These are phyloP conservation scores for Tanaodytes sp. DNA, from an alignment of 2,888 invertebrate species.

Conservation along the genomic window DNA sequence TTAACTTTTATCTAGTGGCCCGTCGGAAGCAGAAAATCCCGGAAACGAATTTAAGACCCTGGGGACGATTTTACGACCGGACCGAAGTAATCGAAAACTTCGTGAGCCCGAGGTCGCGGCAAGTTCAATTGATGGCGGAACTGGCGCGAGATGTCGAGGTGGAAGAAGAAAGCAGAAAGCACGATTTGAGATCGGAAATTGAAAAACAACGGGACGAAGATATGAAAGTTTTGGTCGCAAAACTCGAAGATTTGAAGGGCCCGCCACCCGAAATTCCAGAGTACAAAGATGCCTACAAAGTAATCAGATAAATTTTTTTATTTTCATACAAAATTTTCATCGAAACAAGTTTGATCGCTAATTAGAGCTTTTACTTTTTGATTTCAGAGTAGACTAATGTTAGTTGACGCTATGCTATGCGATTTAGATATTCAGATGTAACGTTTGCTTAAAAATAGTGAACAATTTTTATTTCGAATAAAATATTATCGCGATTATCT, in stretches of 20 bases:
- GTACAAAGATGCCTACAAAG: constrained; percentile 70
- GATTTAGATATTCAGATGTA: no score
- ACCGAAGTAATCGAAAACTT: constrained; percentile 56
- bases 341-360: no score
- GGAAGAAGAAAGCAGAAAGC: constrained; percentile 48
- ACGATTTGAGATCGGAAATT: constrained; percentile 46
- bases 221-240: constrained; percentile 66
- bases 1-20: constrained; percentile 54
- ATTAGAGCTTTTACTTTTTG: no score
- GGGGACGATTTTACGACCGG: constrained; percentile 57
- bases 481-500: no score
- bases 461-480: no score
- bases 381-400: no score
- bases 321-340: no score
- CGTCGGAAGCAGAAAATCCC: constrained; percentile 61
- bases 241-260: constrained; percentile 65
- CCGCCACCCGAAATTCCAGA: constrained; percentile 67
- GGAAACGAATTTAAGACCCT: constrained; percentile 61
- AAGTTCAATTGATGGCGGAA: constrained; percentile 53
- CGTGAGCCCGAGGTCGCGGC: constrained; percentile 53
- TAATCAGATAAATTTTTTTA: constrained; percentile 32
- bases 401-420: no score
- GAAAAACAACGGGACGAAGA: constrained; percentile 61
- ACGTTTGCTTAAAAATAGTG: no score
- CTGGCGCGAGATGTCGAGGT: constrained; percentile 54